Conservation (phyloP, 2,113 vertebrate genomes). For the Alectura lathami region DNA sequence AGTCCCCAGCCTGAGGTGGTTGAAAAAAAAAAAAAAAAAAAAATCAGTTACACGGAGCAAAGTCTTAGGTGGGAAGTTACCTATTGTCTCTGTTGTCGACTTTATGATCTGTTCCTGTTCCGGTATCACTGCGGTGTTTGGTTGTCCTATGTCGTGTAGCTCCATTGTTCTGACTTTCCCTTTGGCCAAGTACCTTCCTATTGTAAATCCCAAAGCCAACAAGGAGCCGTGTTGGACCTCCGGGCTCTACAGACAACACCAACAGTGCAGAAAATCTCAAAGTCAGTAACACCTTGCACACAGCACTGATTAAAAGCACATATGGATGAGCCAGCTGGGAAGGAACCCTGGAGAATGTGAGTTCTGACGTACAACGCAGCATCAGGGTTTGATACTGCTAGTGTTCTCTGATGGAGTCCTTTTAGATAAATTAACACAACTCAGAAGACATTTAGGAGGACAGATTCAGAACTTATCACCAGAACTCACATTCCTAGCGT, state of each 20-base stretch:
- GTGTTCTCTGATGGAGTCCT: background rate
- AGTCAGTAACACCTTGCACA: background rate
- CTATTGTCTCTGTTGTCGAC: constrained; percentile 88
- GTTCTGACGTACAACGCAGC: background rate
- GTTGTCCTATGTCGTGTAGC: constrained; percentile 63
- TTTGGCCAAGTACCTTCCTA: constrained; percentile 90
- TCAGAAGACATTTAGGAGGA: background rate
- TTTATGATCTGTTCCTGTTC: constrained; percentile 87
- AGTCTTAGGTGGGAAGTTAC: constrained; percentile 70
- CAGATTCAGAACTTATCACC: background rate
- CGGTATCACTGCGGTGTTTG: constrained; percentile 69
- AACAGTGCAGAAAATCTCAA: constrained; percentile 32
- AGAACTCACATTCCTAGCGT: background rate
- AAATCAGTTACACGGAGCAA: background rate
- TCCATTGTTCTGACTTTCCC: constrained; percentile 75
- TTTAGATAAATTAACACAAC: background rate
- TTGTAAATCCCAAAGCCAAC: constrained; percentile 93
- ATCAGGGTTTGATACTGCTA: background rate
- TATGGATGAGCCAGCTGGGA: background rate
- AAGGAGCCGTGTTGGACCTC: constrained; percentile 95
- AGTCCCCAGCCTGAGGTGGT: background rate
- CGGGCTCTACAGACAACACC: constrained; percentile 81
- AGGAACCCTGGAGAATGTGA: background rate
- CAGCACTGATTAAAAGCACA: background rate
- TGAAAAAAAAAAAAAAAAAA: constrained; percentile 3